These are phyloP conservation scores for Helogale parvula DNA, from an alignment of 2,113 vertebrate species.

Conservation along the genomic window DNA sequence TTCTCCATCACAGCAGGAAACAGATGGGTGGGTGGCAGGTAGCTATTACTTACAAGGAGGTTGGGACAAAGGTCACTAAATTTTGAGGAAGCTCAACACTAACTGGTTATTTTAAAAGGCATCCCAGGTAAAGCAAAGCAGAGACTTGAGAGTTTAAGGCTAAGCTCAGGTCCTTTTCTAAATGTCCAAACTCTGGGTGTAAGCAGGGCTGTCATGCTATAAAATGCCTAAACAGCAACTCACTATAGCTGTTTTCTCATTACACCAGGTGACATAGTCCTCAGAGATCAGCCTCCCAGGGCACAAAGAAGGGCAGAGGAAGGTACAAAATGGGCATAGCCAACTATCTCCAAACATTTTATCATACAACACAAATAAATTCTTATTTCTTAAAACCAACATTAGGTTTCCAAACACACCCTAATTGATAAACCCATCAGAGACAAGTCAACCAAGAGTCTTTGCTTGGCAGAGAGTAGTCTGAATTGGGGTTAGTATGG, in stretches of 20 bases:
- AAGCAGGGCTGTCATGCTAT: background rate
- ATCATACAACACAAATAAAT: background rate
- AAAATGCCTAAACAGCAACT: background rate
- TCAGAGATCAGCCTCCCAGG: background rate
- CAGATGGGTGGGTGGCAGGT: background rate
- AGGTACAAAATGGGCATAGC: background rate
- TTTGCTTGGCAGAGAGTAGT: background rate
- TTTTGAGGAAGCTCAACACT: background rate
- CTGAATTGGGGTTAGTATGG: background rate
- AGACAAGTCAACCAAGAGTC: background rate
- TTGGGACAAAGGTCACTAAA: background rate
- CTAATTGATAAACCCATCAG: background rate
- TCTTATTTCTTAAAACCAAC: background rate
- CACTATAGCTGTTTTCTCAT: background rate
- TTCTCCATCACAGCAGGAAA: background rate
- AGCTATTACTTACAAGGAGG: background rate
- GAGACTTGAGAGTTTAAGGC: background rate
- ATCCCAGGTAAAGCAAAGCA: background rate
- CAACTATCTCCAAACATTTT: background rate
- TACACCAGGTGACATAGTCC: background rate
- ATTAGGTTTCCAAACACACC: background rate
- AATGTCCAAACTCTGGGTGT: background rate
- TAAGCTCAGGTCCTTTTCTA: background rate
- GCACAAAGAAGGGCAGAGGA: background rate
- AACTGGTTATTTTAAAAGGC: background rate